phyloP scores from a whole-genome alignment of 2,888 invertebrate species.

The Magallana nippona region DNA sequence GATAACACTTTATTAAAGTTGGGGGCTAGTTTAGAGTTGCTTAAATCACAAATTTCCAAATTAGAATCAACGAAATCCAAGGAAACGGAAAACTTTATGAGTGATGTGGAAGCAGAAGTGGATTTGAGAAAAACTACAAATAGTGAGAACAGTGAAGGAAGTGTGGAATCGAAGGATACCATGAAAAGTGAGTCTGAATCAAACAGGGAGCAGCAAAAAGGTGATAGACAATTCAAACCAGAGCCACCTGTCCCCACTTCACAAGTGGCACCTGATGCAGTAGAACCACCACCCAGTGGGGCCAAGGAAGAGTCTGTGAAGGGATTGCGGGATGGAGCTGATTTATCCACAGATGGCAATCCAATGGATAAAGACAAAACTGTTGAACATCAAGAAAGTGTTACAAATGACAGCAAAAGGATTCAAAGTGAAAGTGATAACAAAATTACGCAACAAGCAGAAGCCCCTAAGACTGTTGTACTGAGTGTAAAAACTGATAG shows the following conservation, averaged over 20 bases:
- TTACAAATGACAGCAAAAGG: not conserved
- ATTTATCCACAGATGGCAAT: not conserved
- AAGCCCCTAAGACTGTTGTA: slow-evolving; percentile 4
- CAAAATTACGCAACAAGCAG: not conserved
- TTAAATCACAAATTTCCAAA: slow-evolving; percentile 1
- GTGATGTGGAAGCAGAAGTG: not conserved
- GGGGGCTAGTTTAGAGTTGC: slow-evolving; percentile 15
- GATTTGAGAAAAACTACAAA: slow-evolving; percentile 1
- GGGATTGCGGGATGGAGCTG: not conserved
- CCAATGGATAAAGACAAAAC: not conserved
- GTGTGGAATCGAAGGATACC: not conserved
- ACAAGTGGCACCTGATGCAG: not conserved
- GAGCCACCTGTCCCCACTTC: not conserved
- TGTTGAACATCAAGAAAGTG: not conserved
- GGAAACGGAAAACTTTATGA: not conserved
- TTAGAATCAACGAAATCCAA: not conserved
- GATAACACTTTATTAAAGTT: not conserved
- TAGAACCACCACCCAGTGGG: not conserved
- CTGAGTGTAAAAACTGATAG: slow-evolving; percentile 25
- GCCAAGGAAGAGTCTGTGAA: not conserved
- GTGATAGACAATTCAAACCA: not conserved
- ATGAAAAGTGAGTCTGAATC: not conserved
- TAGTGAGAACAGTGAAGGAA: not conserved
- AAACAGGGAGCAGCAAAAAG: slow-evolving; percentile 11
- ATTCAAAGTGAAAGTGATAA: not conserved